A percentile compares a stretch with the other conserved stretches of the same genome.
phyloP scores from a whole-genome alignment of 1,140 invertebrate genomes.

The Thaumatotibia leucotreta region DNA sequence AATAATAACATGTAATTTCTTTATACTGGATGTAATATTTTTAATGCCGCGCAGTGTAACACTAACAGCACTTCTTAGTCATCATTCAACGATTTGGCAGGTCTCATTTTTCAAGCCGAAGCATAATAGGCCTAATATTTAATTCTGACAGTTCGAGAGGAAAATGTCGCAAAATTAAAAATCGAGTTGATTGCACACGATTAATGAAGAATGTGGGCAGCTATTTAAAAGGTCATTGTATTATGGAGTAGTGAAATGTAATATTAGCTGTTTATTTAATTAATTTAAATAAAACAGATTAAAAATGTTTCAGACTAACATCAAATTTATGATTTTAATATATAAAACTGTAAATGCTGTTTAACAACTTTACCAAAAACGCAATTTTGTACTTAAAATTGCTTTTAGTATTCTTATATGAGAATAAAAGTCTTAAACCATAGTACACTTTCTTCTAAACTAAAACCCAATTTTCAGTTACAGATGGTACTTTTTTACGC shows the following conservation, averaged over 20 bases:
- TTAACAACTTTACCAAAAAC: too few species aligned
- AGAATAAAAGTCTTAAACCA: too few species aligned
- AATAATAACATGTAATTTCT: neutral
- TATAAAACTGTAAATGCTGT: too few species aligned
- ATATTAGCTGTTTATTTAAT: neutral
- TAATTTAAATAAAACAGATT: too few species aligned
- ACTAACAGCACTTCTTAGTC: neutral
- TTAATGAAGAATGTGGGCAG: neutral
- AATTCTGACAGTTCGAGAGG: neutral
- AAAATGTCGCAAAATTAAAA: conserved; percentile 3
- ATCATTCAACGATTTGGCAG: neutral
- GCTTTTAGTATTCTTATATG: too few species aligned
- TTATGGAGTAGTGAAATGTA: neutral
- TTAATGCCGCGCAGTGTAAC: neutral
- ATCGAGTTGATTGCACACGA: neutral
- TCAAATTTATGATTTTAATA: too few species aligned
- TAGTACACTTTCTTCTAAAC: too few species aligned
- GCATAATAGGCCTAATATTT: conserved; percentile 2
- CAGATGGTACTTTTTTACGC: too few species aligned
- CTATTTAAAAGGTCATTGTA: neutral
- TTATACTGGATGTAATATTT: neutral
- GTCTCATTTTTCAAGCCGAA: neutral
- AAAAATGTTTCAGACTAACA: too few species aligned
- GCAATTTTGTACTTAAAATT: too few species aligned
- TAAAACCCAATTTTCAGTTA: too few species aligned